These are phyloP conservation scores for Catostylus mosaicus DNA, from an alignment of 30 jellyfish, hydroid and myxozoan genomes.

Conservation along the genomic window DNA sequence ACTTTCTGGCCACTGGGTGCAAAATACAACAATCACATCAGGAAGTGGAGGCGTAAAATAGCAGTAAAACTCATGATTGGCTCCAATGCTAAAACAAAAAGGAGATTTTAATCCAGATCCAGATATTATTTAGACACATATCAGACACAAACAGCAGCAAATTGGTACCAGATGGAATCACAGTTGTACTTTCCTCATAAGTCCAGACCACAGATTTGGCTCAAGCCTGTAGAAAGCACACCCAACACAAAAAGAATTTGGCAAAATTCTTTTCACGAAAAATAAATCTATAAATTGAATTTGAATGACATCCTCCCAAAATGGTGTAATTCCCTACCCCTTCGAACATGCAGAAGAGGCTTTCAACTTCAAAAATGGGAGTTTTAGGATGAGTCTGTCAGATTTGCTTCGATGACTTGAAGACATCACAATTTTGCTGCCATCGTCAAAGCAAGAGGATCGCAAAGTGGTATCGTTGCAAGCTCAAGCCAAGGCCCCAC, in stretches of 20 bases:
- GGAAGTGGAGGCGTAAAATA: conserved; percentile 88
- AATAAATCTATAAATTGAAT: no score
- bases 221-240: neutral
- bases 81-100: conserved; percentile 32
- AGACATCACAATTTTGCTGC: neutral
- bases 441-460: neutral
- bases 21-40: conserved; percentile 62
- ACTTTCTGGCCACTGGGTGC: conserved; percentile 26
- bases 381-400: no score
- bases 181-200: neutral
- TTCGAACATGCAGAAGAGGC: no score
- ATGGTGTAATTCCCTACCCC: no score
- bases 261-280: no score
- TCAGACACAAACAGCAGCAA: neutral
- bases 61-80: conserved; percentile 62
- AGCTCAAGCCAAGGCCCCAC: neutral
- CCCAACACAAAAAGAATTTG: neutral
- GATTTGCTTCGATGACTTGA: neutral
- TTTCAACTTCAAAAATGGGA: no score
- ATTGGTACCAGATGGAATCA: no score
- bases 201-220: neutral
- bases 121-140: neutral
- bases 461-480: neutral
- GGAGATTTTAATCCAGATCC: neutral
- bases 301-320: no score